Conservation (phyloP, 2,113 vertebrate genomes). For the Lasiurus borealis region DNA sequence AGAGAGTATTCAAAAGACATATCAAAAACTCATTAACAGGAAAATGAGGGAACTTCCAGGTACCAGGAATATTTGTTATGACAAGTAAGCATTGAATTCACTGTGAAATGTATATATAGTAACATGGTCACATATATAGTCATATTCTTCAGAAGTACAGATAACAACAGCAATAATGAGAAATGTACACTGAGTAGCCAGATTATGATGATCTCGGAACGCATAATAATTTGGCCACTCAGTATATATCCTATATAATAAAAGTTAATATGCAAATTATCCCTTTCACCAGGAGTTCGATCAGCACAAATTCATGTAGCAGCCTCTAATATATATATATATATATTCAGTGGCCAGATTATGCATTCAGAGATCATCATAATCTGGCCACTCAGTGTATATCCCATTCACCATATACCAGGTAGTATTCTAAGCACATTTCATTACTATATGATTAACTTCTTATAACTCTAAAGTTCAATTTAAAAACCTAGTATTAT, state of each 20-base stretch:
- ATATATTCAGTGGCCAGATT: no score
- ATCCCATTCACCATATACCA: neutral
- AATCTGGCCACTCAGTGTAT: neutral
- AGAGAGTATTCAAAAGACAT: neutral
- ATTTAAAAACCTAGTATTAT: conserved; percentile 67
- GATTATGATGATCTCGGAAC: no score
- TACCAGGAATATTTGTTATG: neutral
- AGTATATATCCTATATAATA: no score
- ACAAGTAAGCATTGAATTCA: neutral
- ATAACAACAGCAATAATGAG: neutral
- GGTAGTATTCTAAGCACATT: neutral
- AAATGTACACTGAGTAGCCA: no score
- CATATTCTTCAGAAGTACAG: neutral
- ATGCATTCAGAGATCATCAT: no score
- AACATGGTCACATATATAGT: neutral
- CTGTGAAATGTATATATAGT: neutral
- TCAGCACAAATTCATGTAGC: no score
- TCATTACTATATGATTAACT: neutral
- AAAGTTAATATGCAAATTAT: no score
- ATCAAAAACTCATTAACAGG: conserved; percentile 36
- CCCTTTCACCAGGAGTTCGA: no score
- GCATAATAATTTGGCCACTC: no score
- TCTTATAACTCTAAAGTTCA: neutral
- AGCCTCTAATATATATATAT: no score
- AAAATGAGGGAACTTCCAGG: neutral